Conservation (phyloP, 30 jellyfish, hydroid and myxozoan genomes). For the Aurelia aurita complex sp. Pacific region DNA sequence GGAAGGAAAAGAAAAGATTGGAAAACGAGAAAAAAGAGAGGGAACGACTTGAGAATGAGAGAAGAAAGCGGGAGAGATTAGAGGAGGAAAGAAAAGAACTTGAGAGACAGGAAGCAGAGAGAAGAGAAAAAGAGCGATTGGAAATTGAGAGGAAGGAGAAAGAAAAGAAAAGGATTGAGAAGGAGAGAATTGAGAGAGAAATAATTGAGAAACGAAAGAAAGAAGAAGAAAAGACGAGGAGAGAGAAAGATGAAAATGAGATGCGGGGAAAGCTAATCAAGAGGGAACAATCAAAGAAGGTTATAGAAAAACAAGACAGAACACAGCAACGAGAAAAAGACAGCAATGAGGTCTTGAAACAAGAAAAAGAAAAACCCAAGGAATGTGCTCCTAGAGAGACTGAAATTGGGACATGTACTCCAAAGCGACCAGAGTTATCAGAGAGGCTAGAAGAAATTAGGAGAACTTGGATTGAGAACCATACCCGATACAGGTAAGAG, state of each 20-base stretch:
- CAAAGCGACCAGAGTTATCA: neutral
- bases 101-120: constrained; percentile 7
- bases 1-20: constrained; percentile 31
- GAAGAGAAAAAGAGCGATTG: constrained; percentile 3
- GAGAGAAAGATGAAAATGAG: neutral
- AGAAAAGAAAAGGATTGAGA: neutral
- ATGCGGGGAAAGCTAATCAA: too few species aligned
- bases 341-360: too few species aligned
- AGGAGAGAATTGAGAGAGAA: constrained; percentile 7
- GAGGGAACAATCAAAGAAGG: too few species aligned
- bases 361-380: too few species aligned
- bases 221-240: neutral
- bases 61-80: constrained; percentile 24
- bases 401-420: too few species aligned
- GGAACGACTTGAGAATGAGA: constrained; percentile 21
- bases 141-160: constrained; percentile 5
- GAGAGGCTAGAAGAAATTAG: constrained; percentile 33
- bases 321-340: too few species aligned
- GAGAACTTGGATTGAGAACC: constrained; percentile 30
- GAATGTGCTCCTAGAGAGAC: too few species aligned
- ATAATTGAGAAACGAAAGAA: constrained; percentile 3
- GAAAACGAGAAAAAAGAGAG: constrained; percentile 23
- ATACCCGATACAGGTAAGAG: constrained; percentile 17
- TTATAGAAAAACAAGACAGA: too few species aligned
- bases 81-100: constrained; percentile 1